Evolutionary conservation across 2,113 vertebrate species (phyloP).

Genomic region (Alces alces): DNA sequence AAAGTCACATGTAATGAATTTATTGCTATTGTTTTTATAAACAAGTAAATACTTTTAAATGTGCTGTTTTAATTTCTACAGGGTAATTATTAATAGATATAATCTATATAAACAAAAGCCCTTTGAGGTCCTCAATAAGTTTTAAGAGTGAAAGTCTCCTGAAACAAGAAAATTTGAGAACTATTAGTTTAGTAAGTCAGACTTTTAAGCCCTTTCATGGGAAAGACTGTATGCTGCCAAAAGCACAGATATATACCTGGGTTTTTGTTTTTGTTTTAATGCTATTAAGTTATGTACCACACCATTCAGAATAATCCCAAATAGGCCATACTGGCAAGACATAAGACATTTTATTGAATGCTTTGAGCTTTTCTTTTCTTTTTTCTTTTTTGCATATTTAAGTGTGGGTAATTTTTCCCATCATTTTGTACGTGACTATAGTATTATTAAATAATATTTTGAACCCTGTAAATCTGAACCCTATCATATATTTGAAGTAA

Average conservation of each 20-base stretch:
- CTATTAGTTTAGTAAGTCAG: neutral
- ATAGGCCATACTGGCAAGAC: neutral
- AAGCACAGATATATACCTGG: neutral
- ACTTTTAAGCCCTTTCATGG: neutral
- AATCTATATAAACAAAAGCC: neutral
- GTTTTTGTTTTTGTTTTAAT: neutral
- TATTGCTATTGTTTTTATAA: neutral
- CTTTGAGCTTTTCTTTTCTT: neutral
- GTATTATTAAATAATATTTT: neutral
- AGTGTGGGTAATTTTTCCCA: neutral
- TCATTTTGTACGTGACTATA: constrained; percentile 4
- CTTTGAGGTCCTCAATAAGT: neutral
- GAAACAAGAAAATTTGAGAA: neutral
- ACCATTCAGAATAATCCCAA: neutral
- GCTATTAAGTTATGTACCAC: neutral
- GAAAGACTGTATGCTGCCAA: neutral
- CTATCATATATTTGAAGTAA: neutral
- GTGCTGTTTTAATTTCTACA: neutral
- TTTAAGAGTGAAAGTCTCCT: neutral
- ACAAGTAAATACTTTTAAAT: neutral
- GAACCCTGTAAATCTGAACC: neutral
- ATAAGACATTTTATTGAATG: neutral
- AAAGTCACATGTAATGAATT: neutral
- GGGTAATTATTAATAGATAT: neutral
- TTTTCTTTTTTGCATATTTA: neutral